phyloP scores from a whole-genome alignment of 2,888 invertebrate genomes.

The Lepidocyrtoides sp. region DNA sequence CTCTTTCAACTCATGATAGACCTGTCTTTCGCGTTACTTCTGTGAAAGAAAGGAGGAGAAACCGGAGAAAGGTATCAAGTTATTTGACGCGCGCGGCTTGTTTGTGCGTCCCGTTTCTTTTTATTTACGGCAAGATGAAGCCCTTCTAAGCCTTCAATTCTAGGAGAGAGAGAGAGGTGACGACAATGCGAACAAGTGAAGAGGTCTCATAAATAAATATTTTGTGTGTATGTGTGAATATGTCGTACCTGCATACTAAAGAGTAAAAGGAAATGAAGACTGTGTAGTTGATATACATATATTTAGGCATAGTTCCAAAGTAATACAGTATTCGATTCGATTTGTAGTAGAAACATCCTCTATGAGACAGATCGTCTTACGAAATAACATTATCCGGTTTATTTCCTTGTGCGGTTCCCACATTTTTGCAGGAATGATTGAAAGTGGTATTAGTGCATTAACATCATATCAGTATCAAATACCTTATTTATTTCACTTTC shows the following conservation, averaged over 20 bases:
- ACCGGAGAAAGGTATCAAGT: conserved; percentile 80
- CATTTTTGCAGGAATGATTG: not conserved
- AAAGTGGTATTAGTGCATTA: no score
- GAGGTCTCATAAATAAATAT: not conserved
- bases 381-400: not conserved
- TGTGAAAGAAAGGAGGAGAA: no score
- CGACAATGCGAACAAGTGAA: conserved; percentile 37
- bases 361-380: not conserved
- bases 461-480: no score
- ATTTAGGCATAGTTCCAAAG: not conserved
- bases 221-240: not conserved
- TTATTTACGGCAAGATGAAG: conserved; percentile 62
- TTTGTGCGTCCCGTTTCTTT: conserved; percentile 61
- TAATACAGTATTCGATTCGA: not conserved
- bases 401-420: not conserved
- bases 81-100: conserved; percentile 73
- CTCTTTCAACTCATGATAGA: not conserved
- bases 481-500: no score
- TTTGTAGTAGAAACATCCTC: not conserved
- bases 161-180: conserved; percentile 26
- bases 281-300: not conserved
- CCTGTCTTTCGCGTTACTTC: not conserved
- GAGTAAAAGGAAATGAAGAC: not conserved
- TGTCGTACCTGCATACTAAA: not conserved
- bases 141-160: conserved; percentile 43